Evolutionary conservation across 2,888 invertebrate genomes (phyloP).

Genomic region (Agrotis exclamationis): DNA sequence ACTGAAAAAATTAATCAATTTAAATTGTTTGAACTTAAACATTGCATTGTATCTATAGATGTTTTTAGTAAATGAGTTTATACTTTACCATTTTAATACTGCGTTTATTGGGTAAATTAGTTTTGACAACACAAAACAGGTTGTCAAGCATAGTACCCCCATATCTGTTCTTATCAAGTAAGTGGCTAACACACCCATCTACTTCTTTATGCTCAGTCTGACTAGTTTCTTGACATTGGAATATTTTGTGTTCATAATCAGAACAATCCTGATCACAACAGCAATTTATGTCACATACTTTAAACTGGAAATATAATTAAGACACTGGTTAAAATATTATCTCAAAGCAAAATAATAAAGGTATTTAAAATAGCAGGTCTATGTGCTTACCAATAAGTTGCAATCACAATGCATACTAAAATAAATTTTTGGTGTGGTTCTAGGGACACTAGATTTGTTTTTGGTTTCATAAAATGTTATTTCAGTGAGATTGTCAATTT

Average conservation of each 20-base stretch:
- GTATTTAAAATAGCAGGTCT: background rate
- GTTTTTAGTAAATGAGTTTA: background rate
- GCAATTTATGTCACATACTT: conserved; percentile 95
- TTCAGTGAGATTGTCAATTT: conserved; percentile 84
- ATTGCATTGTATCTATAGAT: background rate
- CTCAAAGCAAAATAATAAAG: background rate
- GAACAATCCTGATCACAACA: conserved; percentile 96
- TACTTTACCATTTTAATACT: conserved; percentile 71
- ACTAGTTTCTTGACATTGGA: conserved; percentile 87
- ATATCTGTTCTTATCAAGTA: conserved; percentile 60
- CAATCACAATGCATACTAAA: conserved; percentile 76
- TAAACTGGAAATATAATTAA: conserved; percentile 82
- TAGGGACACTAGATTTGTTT: conserved; percentile 72
- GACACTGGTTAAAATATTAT: conserved; percentile 2
- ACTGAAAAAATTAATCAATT: conserved; percentile 74
- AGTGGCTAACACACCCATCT: conserved; percentile 67
- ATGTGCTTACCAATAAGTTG: conserved; percentile 80
- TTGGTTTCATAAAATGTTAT: conserved; percentile 78
- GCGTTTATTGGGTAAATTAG: conserved; percentile 80
- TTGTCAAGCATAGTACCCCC: conserved; percentile 68
- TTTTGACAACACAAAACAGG: conserved; percentile 84
- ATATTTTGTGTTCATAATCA: conserved; percentile 91
- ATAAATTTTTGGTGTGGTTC: conserved; percentile 69
- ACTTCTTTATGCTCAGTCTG: conserved; percentile 15
- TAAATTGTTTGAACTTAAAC: conserved; percentile 48